These are phyloP conservation scores for Coluber constrictor DNA, from an alignment of 2,797 vertebrate genomes.

Conservation along the genomic window DNA sequence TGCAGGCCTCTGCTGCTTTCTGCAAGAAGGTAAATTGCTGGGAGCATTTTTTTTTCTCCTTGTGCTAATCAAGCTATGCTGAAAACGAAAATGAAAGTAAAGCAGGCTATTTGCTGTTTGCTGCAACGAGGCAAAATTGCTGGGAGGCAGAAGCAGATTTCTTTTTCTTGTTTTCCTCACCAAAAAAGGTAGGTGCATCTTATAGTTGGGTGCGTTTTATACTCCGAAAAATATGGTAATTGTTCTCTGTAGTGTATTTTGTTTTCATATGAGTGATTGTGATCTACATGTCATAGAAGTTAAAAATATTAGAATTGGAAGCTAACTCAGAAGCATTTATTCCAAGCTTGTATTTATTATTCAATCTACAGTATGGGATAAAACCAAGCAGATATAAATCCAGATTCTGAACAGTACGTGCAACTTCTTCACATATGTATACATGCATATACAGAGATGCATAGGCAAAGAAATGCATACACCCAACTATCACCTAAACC, in stretches of 20 bases:
- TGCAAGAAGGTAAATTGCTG: no score
- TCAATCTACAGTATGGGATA: background rate
- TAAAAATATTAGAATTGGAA: background rate
- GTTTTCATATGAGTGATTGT: background rate
- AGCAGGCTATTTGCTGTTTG: no score
- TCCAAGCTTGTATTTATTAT: background rate
- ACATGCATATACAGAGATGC: background rate
- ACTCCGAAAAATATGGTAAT: background rate
- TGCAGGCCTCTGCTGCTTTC: no score
- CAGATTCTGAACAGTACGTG: background rate
- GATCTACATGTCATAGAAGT: background rate
- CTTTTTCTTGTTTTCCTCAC: no score
- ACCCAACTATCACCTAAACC: background rate
- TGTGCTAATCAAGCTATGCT: no score
- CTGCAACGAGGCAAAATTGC: no score
- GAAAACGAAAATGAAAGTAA: no score
- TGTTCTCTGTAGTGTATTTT: background rate
- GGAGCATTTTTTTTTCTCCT: no score
- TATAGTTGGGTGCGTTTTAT: no score
- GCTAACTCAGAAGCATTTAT: background rate
- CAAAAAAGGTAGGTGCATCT: no score
- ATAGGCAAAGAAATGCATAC: background rate
- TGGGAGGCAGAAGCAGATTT: no score
- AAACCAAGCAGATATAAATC: background rate
- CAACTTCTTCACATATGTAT: background rate